A percentile compares a stretch with the other conserved stretches of the same genome.
These are phyloP conservation scores for Nannoperca australis DNA, from an alignment of 2,797 vertebrate species.

Conservation along the genomic window DNA sequence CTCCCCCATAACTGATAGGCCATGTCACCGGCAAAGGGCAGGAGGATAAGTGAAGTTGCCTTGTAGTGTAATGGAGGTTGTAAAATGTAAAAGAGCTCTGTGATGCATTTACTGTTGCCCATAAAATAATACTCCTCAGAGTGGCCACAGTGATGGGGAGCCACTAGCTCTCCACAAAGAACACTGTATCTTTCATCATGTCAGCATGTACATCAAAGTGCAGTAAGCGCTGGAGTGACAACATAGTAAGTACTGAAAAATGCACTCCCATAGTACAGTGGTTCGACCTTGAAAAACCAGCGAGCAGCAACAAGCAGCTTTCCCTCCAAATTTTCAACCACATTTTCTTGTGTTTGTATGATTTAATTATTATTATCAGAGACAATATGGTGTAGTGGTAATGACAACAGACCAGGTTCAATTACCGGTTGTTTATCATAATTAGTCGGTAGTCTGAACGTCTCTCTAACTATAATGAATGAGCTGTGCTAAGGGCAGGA, in stretches of 20 bases:
- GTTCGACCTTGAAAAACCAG: not conserved
- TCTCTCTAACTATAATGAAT: constrained; percentile 80
- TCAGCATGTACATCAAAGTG: constrained; percentile 3
- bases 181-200: constrained; percentile 29
- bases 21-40: constrained; percentile 69
- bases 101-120: constrained; percentile 73
- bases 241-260: not conserved
- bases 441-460: constrained; percentile 69
- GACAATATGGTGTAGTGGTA: constrained; percentile 52
- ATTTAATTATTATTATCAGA: constrained; percentile 56
- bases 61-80: constrained; percentile 73
- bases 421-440: constrained; percentile 80
- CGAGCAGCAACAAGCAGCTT: not conserved
- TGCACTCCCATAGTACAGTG: not conserved
- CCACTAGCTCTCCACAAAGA: constrained; percentile 18
- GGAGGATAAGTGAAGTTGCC: constrained; percentile 71
- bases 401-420: constrained; percentile 68
- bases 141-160: constrained; percentile 45
- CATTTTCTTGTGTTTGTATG: constrained; percentile 35
- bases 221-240: constrained; percentile 1
- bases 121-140: constrained; percentile 69
- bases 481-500: constrained; percentile 72
- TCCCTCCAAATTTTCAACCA: not conserved
- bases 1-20: constrained; percentile 54
- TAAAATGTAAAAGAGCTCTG: constrained; percentile 79